Conservation (phyloP, 2,797 vertebrate species). For the Serranus cabrilla region DNA sequence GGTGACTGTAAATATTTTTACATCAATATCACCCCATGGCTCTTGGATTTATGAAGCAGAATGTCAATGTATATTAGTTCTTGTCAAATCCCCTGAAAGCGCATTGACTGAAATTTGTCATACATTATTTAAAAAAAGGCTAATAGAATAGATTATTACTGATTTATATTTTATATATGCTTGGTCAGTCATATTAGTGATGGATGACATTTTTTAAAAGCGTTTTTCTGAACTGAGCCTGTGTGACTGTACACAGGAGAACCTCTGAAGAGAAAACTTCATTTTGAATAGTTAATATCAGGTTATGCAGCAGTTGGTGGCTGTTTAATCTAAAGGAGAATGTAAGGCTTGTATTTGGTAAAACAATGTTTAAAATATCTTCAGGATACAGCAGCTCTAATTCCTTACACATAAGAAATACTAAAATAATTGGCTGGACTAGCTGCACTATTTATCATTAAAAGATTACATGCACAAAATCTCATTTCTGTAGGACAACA, state of each 20-base stretch:
- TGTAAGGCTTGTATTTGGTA: too few species aligned
- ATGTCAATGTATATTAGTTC: slow-evolving; percentile 14
- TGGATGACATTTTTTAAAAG: neutral
- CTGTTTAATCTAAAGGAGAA: too few species aligned
- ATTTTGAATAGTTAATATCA: neutral
- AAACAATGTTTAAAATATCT: neutral
- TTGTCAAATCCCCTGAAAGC: neutral
- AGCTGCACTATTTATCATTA: too few species aligned
- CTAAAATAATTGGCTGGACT: slow-evolving; percentile 7
- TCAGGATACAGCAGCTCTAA: neutral
- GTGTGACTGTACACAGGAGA: neutral
- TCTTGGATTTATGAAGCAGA: slow-evolving; percentile 21
- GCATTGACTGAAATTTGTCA: slow-evolving; percentile 32
- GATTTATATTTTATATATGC: slow-evolving; percentile 6
- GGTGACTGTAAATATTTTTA: slow-evolving; percentile 36
- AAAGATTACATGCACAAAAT: neutral
- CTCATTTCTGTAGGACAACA: too few species aligned
- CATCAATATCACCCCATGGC: slow-evolving; percentile 35
- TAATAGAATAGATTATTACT: slow-evolving; percentile 1
- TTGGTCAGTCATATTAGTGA: neutral
- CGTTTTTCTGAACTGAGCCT: neutral
- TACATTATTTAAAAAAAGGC: slow-evolving; percentile 1
- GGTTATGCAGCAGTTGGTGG: neutral
- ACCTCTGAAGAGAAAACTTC: neutral
- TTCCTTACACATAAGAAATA: neutral